Evolutionary conservation across 2,797 vertebrate genomes (phyloP).

Genomic region (Etheostoma nigrum): DNA sequence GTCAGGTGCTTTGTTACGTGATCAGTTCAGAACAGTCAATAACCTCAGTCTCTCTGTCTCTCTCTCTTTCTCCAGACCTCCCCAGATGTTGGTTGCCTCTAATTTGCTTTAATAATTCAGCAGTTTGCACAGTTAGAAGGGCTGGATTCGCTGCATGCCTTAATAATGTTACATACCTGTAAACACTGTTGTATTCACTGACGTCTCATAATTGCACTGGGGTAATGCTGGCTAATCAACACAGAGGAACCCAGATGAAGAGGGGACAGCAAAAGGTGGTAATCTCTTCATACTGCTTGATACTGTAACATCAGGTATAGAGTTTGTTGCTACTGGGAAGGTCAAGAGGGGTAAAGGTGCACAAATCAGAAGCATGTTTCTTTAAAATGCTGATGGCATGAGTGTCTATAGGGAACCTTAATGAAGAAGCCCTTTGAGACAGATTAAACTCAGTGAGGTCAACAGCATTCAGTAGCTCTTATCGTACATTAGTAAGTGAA

Average conservation of each 20-base stretch:
- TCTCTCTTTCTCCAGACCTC: conserved; percentile 26
- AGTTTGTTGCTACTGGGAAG: not conserved
- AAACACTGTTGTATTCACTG: conserved; percentile 67
- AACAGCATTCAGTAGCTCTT: conserved; percentile 16
- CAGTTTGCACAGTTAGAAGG: conserved; percentile 58
- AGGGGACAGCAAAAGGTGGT: conserved; percentile 1
- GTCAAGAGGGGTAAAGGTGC: conserved; percentile 21
- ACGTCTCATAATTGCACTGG: conserved; percentile 39
- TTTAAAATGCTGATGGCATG: conserved; percentile 5
- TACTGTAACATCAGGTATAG: conserved; percentile 5
- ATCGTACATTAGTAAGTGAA: conserved; percentile 21
- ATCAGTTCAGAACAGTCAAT: conserved; percentile 18
- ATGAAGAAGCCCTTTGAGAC: conserved; percentile 26
- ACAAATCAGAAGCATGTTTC: conserved; percentile 1
- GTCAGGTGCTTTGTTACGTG: conserved; percentile 17
- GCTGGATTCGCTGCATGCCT: conserved; percentile 43
- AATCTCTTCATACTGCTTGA: not conserved
- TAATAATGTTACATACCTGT: conserved; percentile 59
- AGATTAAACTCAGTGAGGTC: conserved; percentile 8
- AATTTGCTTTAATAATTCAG: conserved; percentile 78
- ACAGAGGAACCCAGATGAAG: conserved; percentile 30
- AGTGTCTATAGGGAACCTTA: not conserved
- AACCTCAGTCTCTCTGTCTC: not conserved
- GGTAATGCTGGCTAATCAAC: conserved; percentile 43
- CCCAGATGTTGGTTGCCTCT: conserved; percentile 57